Evolutionary conservation across 2,888 invertebrate genomes (phyloP).

Genomic region (Steinernema hermaphroditum): DNA sequence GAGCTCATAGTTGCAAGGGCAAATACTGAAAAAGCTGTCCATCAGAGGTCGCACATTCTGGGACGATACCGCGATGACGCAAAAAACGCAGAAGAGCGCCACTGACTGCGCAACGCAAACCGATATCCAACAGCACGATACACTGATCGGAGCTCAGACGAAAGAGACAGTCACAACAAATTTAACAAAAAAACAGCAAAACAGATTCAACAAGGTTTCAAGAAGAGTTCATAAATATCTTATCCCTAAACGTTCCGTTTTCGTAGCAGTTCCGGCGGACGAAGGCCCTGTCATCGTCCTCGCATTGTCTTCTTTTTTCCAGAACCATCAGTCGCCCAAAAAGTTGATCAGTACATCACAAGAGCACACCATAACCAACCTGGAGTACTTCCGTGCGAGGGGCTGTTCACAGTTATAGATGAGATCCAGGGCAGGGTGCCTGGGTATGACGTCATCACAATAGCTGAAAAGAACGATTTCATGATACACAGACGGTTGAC

Average conservation of each 20-base stretch:
- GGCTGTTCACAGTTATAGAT: conserved; percentile 86
- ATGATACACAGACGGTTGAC: not conserved
- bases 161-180: not conserved
- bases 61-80: not conserved
- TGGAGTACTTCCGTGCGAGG: conserved; percentile 70
- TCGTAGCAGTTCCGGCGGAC: conserved; percentile 41
- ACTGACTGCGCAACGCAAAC: not conserved
- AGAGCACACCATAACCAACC: conserved; percentile 37
- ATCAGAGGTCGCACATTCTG: too few species aligned
- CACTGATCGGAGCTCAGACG: too few species aligned
- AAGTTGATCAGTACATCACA: not conserved
- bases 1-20: not conserved
- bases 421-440: conserved; percentile 78
- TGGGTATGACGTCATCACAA: conserved; percentile 74
- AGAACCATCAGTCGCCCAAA: conserved; percentile 58
- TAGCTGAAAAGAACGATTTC: conserved; percentile 64
- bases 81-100: not conserved
- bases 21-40: too few species aligned
- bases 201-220: conserved; percentile 26
- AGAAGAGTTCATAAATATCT: conserved; percentile 38
- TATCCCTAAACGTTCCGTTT: conserved; percentile 42
- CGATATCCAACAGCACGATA: not conserved
- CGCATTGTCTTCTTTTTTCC: conserved; percentile 44
- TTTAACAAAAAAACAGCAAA: conserved; percentile 32
- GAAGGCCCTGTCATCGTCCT: conserved; percentile 34